A percentile compares a stretch with the other conserved stretches of the same genome.
These are phyloP conservation scores for Chalcis sispes DNA, from an alignment of 2,888 invertebrate genomes.

Conservation along the genomic window DNA sequence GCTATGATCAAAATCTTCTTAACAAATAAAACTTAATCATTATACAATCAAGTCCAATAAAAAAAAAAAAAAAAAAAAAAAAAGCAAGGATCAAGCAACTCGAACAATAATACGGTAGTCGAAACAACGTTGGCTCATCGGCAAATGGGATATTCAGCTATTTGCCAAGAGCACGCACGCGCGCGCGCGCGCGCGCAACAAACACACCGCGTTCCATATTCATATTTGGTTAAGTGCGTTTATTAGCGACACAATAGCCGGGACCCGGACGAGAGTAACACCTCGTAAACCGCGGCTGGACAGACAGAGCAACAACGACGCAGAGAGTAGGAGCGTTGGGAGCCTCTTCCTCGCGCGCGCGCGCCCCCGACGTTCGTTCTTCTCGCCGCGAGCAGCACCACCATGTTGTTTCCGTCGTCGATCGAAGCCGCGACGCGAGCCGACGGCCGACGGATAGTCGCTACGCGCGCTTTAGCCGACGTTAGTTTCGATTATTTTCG, in stretches of 20 bases:
- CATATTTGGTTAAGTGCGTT: slow-evolving; percentile 72
- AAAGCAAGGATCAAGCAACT: no score
- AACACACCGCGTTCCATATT: slow-evolving; percentile 65
- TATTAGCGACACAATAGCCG: slow-evolving; percentile 71
- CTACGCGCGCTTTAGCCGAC: background rate
- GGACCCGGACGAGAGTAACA: slow-evolving; percentile 68
- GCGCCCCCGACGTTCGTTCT: background rate
- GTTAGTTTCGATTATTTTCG: slow-evolving; percentile 8
- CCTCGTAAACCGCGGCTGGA: slow-evolving; percentile 68
- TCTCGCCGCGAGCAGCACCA: background rate
- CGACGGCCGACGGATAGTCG: slow-evolving; percentile 55
- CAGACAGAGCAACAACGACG: slow-evolving; percentile 15
- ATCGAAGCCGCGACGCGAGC: slow-evolving; percentile 21
- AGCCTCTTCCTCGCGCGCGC: no score
- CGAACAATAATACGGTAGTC: no score
- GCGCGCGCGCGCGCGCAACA: background rate
- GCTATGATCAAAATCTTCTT: background rate
- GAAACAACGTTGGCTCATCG: slow-evolving; percentile 1
- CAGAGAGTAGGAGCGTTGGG: background rate
- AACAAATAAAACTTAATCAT: background rate
- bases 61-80: background rate
- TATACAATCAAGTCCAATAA: background rate
- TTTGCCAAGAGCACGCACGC: slow-evolving; percentile 49
- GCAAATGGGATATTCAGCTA: slow-evolving; percentile 55
- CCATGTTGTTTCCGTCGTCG: slow-evolving; percentile 9